Percentiles rank a stretch among this genome's conserved stretches.
Evolutionary conservation across 2,113 vertebrate genomes (phyloP).

Genomic region (Passer montanus): DNA sequence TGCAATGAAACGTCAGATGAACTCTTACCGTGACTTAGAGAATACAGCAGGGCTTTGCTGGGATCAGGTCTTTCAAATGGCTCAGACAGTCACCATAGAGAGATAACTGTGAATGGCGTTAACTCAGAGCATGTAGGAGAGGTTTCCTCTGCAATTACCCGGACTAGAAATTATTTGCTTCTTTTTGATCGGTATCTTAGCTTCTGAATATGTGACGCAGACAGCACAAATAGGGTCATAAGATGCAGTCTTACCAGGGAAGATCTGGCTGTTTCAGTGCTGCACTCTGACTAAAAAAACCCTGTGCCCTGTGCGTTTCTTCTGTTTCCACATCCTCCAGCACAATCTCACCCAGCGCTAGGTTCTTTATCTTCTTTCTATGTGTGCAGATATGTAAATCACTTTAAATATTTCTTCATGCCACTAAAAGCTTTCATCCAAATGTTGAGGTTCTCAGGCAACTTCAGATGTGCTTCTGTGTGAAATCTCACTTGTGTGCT

Average conservation of each 20-base stretch:
- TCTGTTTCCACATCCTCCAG: background rate
- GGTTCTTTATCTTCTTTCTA: background rate
- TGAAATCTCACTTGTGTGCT: slow-evolving; percentile 18
- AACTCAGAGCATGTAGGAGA: background rate
- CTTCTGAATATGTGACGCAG: background rate
- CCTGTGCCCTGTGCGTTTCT: background rate
- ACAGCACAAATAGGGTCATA: background rate
- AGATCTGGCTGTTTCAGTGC: background rate
- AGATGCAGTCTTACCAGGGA: background rate
- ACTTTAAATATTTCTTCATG: slow-evolving; percentile 15
- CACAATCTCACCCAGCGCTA: background rate
- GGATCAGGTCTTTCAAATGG: background rate
- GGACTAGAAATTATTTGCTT: background rate
- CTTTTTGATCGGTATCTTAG: background rate
- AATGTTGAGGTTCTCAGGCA: slow-evolving; percentile 13
- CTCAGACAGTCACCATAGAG: background rate
- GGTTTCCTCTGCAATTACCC: background rate
- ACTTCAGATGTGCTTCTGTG: background rate
- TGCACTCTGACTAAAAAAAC: background rate
- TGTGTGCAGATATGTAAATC: background rate
- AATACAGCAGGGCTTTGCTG: background rate
- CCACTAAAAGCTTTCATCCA: background rate
- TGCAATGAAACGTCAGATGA: background rate
- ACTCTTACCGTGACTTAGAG: background rate
- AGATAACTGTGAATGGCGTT: background rate